Base-by-base conservation (phyloP, 1,140 invertebrate genomes). In the Diabrotica undecimpunctata region DNA sequence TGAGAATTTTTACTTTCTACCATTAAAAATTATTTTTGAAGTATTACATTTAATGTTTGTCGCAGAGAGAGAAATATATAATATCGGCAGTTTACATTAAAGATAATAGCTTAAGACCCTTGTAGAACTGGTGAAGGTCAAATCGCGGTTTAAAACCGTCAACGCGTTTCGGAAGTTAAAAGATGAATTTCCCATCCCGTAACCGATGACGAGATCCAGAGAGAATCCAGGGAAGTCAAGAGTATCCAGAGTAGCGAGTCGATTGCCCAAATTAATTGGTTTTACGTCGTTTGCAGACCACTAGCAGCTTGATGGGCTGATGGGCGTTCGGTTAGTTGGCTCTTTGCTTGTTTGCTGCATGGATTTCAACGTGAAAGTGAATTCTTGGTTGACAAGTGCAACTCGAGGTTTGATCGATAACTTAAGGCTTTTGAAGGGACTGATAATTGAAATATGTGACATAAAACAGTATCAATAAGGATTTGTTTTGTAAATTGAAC, bases 221-320 rank as follows among this genome's bases (percentile, higher is more conserved):
- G 41, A 46, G 41, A 46, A 46, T 10, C 41, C 41, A 46, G 41
- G n/a, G 41, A 46, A n/a, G 5, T 46, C n/a, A 10, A n/a, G 5
- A 46, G 41, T 46, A 46, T 46, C n/a, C n/a, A n/a, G 5, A 46
- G 41, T 46, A 46, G 8, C 41, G 41, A 46, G 41, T 46, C 41
- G 41, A 46, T 46, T 46, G 41, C 41, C 41, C n/a, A n/a, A 46
- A 46, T 46, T 46, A 46, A 46, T 46, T 46, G 41, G 41, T 46
- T 46, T 46, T 46, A 46, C 41, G 41, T 46, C 41, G 41, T 46
- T 46, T 10, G 41, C 41, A 46, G 8, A 46, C 41, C 41, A 46
- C n/a, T 46, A 46, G 41, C 41, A 46, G 8, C 8, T n/a, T n/a
- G n/a, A 46, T 8, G n/a, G 41, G 41, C 41, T 46, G 41, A 46